Evolutionary conservation across 1,140 invertebrate species (phyloP), one percentile per base, ranked within the genome.

Genomic region (Sycophila sp.): DNA sequence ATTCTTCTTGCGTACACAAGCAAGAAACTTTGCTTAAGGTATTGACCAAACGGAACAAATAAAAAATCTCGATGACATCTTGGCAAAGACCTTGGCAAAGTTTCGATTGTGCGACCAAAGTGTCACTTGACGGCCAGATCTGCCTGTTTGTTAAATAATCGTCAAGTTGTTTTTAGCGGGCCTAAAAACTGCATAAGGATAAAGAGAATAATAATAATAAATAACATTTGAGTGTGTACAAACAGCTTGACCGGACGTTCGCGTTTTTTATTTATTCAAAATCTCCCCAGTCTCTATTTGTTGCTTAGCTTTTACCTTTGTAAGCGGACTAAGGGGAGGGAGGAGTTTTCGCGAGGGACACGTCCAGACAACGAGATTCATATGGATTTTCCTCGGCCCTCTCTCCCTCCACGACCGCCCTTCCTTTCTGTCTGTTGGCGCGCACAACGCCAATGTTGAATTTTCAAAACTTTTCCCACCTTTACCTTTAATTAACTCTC

Each of bases 111-210:
- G 19, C 40, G 15, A 26, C 7, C 10, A 32, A 2, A 2, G 0
- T 38, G 32, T 60, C 38, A 69, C 49, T 59, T 68, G 40, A 32
- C 26, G 26, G 3, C 15, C 56, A 30, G 15, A 51, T 59, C 32
- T 7, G 30, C 66, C 28, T 69, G 17, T 38, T 5, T 3, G 26
- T 42, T 36, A 51, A 13, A 34, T 49, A 8, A 17, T 19, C 22
- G 22, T 19, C 24, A 38, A 51, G 36, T 74, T 78, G 77, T 80
- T 78, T 78, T 78, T 77, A 78, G 77, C 76, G 72, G 77, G 78
- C 75, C 77, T 78, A 78, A 78, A 78, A 80, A 80, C 75, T 75
- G 59, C 73, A 36, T 71, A 32, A 65, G 30, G 11, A 24, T 34
- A 55, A 34, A 34, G 30, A 56, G 17, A 36, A 22, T 24, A 38